Evolutionary conservation across 2,113 vertebrate species (phyloP), one percentile per base, ranked within the genome.

Genomic region (Strigops habroptila): DNA sequence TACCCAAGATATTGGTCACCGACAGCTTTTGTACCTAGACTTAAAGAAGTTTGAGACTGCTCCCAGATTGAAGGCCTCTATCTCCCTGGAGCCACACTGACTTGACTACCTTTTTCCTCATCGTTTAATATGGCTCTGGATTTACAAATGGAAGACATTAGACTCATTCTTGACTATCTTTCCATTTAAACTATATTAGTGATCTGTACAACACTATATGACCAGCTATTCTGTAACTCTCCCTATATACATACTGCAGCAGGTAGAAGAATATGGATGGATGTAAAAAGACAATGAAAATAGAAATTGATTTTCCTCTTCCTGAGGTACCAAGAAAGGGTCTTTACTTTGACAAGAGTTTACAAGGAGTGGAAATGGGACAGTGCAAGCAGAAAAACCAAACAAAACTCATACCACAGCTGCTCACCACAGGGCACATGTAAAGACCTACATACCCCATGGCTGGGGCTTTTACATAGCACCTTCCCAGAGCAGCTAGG

Each of bases 381-480:
- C 15, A 78, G 6, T 10, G 22, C 7, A 82, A 59, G 57, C 5
- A 6, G 41, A 35, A 76, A 87, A 94, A 67, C 3, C 18, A 46
- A 73, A 65, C 15, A 21, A 24, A 84, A 51, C 25, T 28, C 53
- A 9, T 12, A 30, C 3, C 18, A 22, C 23, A 68, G 65, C 35
- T 31, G 55, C 73, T 43, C n/a, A 74, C 3, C 22, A 28, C 28
- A n/a, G 1, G 53, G 31, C 39, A 33, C 31, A 37, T 1, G 10
- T 18, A 8, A 65, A 76, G 31, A 21, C 35, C 28, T 12, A 4
- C 1, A 1, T 10, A 19, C 18, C n/a, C 33, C 48, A 19, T 1
- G 18, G 48, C 23, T 14, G 8, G 23, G 11, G 43, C 5, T 37
- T 79, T 86, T 33, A 21, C 1, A 6, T 14, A 52, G 78, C 43